Evolutionary conservation across 2,888 invertebrate species (phyloP), one percentile per base, ranked within the genome.

Genomic region (Standfussiana lucernea): DNA sequence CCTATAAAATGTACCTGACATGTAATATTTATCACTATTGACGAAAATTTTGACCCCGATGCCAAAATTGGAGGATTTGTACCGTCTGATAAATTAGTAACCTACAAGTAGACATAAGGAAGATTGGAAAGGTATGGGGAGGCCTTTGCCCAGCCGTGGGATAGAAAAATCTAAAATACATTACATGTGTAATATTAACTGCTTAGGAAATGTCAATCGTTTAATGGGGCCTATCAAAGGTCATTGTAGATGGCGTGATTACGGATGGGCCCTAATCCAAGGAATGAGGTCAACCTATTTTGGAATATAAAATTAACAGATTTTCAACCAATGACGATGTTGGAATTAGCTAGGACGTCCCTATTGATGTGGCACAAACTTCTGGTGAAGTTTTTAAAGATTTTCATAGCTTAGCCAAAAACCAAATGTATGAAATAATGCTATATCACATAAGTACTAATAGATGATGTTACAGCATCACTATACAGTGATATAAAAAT

Each of bases 381-480:
- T 24, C 24, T 21, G 15, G 18, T 47, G 15, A 5, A 8, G 5
- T 24, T 45, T 37, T 32, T 7, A 56, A 42, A 10, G 42, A 15
- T 68, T 10, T 68, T 3, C 15, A 21, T 42, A 69, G 68, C 32
- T n/a, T 56, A 75, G 73, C 76, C 78, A 84, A 84, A 88, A 88
- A 82, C 81, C 80, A 83, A 87, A 76, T 79, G 75, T 28, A 62
- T 47, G 62, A 73, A 69, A 79, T 84, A 80, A 64, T 67, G 80
- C 82, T 85, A 83, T 89, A 90, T 90, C 89, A 90, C 88, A 89
- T 86, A 86, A 86, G 82, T 88, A 82, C 82, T 83, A 87, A 88
- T 67, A 74, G 45, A 82, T 80, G 69, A 79, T 42, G 56, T 81
- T 76, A 83, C 69, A 77, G 80, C 75, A 89, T 88, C 81, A 88